Evolutionary conservation across 2,888 invertebrate species (phyloP), one percentile per base, ranked within the genome.

Genomic region (Nematopogon swammerdamellus): DNA sequence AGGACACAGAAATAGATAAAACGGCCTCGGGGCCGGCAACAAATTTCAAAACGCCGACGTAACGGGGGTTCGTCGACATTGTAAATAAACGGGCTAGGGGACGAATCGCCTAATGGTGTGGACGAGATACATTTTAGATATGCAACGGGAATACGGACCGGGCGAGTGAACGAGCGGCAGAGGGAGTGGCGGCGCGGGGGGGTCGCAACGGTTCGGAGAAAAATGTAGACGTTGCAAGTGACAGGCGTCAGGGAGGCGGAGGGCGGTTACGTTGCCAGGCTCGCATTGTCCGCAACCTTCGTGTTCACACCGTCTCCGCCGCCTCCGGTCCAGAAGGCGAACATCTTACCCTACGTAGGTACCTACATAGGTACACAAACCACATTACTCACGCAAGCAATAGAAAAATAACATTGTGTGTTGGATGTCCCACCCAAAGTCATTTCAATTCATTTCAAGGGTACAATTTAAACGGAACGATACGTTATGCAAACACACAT

Each of bases 101-200:
- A 60, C 62, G 63, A 70, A 72, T 72, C 68, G 70, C 68, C 68
- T 72, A 74, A 74, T 73, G 73, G 73, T 57, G 65, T 64, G 74
- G 64, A 72, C 63, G 70, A 70, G 70, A 72, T 71, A 70, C 70
- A 68, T 70, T 67, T 64, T 63, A 68, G 70, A 69, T 70, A 68
- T 58, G 54, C 58, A 49, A 60, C 68, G 65, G 64, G 65, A 50
- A 48, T 50, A 2, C 18, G 45, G n/a, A 19, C 18, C 19, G 19
- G 25, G 25, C 25, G 25, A 25, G 25, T 25, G 25, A 6, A 4
- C 25, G 8, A 4, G 4, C 25, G n/a, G n/a, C n/a, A n/a, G n/a
- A n/a, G n/a, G n/a, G n/a, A n/a, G n/a, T n/a, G n/a, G n/a, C n/a
- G 25, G 25, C 25, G 25, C 25, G 25, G 25, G 25, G 25, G 25